These are phyloP conservation scores for Thinocorus orbignyianus DNA, from an alignment of 2,113 vertebrate species.

Conservation along the genomic window DNA sequence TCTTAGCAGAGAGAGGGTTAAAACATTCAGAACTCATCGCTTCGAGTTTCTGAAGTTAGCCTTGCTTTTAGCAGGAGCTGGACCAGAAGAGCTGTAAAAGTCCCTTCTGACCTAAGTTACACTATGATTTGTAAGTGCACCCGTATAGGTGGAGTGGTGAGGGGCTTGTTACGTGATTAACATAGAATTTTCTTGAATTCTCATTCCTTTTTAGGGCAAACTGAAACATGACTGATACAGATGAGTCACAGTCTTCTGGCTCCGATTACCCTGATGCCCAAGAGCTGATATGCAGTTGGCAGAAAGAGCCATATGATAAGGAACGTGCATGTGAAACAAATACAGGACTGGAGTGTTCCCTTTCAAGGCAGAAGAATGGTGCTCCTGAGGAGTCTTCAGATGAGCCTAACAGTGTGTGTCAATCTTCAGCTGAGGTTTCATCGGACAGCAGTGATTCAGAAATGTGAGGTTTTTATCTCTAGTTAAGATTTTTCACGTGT, in stretches of 20 bases:
- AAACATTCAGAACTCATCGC: neutral
- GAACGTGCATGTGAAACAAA: neutral
- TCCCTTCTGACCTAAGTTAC: neutral
- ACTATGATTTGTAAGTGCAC: neutral
- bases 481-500: no score
- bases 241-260: neutral
- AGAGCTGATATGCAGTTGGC: neutral
- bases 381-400: neutral
- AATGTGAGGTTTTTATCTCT: conserved; percentile 3
- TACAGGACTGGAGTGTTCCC: fast-evolving
- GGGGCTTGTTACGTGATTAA: neutral
- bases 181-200: neutral
- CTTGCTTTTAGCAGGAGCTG: neutral
- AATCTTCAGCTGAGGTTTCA: neutral
- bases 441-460: conserved; percentile 29
- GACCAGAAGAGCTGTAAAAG: neutral
- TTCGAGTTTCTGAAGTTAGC: neutral
- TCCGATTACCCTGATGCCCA: neutral
- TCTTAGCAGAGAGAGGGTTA: neutral
- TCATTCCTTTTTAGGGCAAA: neutral
- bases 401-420: neutral
- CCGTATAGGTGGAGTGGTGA: neutral
- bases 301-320: neutral
- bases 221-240: conserved; percentile 8
- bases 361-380: neutral